phyloP scores from a whole-genome alignment of 2,797 vertebrate genomes.

The Serranus cabrilla region DNA sequence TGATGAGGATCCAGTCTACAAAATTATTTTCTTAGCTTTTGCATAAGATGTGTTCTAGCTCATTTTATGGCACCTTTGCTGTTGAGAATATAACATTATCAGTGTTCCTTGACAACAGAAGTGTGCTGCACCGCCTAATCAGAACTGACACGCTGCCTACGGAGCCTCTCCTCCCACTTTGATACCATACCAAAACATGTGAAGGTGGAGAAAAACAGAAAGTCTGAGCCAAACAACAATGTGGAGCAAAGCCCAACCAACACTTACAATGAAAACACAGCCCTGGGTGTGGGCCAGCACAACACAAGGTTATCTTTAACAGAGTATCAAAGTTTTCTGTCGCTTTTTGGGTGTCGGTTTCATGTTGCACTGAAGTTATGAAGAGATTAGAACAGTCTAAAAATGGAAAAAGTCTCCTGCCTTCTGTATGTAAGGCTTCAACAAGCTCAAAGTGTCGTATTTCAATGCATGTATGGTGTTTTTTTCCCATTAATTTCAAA shows the following conservation, averaged over 20 bases:
- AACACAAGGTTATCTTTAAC: slow-evolving; percentile 4
- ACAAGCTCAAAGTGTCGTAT: neutral
- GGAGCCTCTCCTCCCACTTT: slow-evolving; percentile 34
- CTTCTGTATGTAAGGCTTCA: neutral
- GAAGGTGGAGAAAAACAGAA: slow-evolving; percentile 23
- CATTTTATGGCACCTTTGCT: slow-evolving; percentile 5
- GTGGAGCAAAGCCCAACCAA: neutral
- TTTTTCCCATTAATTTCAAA: too few species aligned
- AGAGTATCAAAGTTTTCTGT: neutral
- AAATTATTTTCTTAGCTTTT: neutral
- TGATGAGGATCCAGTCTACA: neutral
- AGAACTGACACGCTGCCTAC: slow-evolving; percentile 36
- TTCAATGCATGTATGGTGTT: too few species aligned
- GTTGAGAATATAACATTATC: neutral
- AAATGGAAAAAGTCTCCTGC: neutral
- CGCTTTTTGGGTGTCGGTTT: neutral
- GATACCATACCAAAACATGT: slow-evolving; percentile 19
- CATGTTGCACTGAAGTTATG: neutral
- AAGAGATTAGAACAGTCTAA: neutral
- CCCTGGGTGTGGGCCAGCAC: neutral
- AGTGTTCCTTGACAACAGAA: slow-evolving; percentile 14
- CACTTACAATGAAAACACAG: neutral
- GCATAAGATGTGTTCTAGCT: neutral
- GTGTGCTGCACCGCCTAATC: slow-evolving; percentile 19
- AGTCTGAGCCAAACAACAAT: neutral